Percentiles rank a stretch among this genome's conserved stretches.
Evolutionary conservation across 64 coral and sea anemone species (phyloP).

Genomic region (Porites australiensis): DNA sequence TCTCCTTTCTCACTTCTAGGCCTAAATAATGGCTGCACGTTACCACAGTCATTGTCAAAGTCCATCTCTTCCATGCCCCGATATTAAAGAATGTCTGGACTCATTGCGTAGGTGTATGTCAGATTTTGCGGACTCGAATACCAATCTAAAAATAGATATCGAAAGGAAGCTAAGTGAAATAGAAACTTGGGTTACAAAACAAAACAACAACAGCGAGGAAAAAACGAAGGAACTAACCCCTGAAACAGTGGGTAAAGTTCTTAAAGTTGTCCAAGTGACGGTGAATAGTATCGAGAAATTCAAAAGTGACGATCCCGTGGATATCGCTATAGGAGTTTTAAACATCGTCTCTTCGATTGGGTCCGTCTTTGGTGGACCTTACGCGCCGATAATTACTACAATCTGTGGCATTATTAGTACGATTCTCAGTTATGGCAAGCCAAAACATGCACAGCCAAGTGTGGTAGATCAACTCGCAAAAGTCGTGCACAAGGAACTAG

Average conservation of each 20-base stretch:
- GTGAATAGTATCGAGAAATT: not conserved
- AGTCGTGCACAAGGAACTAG: conserved; percentile 1
- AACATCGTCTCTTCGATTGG: not conserved
- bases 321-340: not conserved
- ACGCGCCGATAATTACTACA: not conserved
- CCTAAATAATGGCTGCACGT: not conserved
- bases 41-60: not conserved
- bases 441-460: not conserved
- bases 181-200: not conserved
- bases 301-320: not conserved
- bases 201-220: not conserved
- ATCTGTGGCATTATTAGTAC: not conserved
- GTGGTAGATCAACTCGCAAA: not conserved
- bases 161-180: not conserved
- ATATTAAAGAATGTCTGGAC: not conserved
- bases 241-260: conserved; percentile 1
- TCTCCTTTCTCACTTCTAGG: not conserved
- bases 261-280: not conserved
- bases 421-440: not conserved
- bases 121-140: not conserved
- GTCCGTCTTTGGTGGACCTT: not conserved
- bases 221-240: not conserved
- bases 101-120: not conserved
- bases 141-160: not conserved
- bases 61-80: too few relatives aligned